A percentile compares a stretch with the other conserved stretches of the same genome.
Conservation (phyloP, 2,888 invertebrate species). For the Morinoia aosen region DNA sequence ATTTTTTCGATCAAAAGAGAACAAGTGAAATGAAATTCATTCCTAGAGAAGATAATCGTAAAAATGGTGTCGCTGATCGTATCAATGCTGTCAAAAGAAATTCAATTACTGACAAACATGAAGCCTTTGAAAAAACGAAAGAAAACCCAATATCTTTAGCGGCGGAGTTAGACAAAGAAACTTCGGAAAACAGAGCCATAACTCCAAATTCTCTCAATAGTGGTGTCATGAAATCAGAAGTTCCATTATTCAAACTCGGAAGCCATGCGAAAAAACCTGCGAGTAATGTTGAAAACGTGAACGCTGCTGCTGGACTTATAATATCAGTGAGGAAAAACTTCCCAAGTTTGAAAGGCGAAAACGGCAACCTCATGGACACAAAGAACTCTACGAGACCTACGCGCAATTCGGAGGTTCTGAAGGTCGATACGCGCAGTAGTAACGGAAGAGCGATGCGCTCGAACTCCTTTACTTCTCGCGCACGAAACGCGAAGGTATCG, state of each 20-base stretch:
- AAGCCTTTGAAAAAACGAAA: not conserved
- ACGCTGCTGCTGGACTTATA: not conserved
- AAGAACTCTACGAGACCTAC: not conserved
- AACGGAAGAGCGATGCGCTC: conserved; percentile 11
- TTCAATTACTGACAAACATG: not conserved
- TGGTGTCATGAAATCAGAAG: not conserved
- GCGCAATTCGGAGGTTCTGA: not conserved
- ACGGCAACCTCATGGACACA: not conserved
- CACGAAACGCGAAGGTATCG: not conserved
- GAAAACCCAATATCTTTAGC: not conserved
- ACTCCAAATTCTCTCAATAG: not conserved
- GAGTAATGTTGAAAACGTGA: not conserved
- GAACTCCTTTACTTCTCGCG: not conserved
- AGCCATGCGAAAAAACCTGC: not conserved
- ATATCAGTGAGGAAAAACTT: not conserved
- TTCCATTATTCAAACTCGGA: not conserved
- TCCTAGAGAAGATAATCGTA: not conserved
- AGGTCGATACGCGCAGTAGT: not conserved
- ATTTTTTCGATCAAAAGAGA: not conserved
- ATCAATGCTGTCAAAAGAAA: not conserved
- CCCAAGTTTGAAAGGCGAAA: not conserved
- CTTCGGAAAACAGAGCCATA: not conserved
- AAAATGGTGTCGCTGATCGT: not conserved
- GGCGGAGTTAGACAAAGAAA: not conserved
- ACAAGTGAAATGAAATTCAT: not conserved